These are phyloP conservation scores for Cenopis cana DNA, from an alignment of 2,888 invertebrate species.

Conservation along the genomic window DNA sequence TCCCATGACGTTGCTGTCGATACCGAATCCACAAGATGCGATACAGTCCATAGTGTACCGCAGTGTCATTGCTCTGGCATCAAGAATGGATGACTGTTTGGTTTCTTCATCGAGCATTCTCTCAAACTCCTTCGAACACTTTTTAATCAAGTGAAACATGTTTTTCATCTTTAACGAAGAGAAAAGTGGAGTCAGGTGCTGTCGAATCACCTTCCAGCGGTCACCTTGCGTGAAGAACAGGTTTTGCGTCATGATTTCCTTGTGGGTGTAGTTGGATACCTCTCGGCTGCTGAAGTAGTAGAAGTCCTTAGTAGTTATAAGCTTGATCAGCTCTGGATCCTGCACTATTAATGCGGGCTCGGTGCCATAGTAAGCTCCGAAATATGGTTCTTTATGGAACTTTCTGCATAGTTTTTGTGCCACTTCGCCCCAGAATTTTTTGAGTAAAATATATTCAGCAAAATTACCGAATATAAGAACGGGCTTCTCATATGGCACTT, in stretches of 20 bases:
- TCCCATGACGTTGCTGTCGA: conserved; percentile 40
- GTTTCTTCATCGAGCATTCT: conserved; percentile 39
- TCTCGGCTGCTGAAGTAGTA: conserved; percentile 51
- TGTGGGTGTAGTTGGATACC: conserved; percentile 43
- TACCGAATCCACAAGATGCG: conserved; percentile 43
- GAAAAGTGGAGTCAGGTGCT: conserved; percentile 50
- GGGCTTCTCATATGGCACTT: conserved; percentile 47
- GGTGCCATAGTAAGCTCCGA: conserved; percentile 50
- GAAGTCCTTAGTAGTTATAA: conserved; percentile 50
- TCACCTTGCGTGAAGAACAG: conserved; percentile 45
- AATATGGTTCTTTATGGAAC: conserved; percentile 47
- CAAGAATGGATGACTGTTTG: conserved; percentile 40
- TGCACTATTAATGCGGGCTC: conserved; percentile 50
- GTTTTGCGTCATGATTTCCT: conserved; percentile 40
- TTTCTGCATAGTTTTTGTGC: conserved; percentile 46
- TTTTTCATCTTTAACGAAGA: conserved; percentile 48
- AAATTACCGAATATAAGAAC: conserved; percentile 48
- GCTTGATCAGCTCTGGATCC: conserved; percentile 49
- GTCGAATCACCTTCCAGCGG: conserved; percentile 50
- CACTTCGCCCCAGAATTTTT: conserved; percentile 42
- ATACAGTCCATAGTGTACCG: conserved; percentile 45
- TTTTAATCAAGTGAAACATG: conserved; percentile 53
- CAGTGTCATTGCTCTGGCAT: conserved; percentile 42
- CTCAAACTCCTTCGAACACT: conserved; percentile 47
- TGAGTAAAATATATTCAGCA: conserved; percentile 43